phyloP scores from a whole-genome alignment of 2,888 invertebrate species.

The Drymonia ruficornis region DNA sequence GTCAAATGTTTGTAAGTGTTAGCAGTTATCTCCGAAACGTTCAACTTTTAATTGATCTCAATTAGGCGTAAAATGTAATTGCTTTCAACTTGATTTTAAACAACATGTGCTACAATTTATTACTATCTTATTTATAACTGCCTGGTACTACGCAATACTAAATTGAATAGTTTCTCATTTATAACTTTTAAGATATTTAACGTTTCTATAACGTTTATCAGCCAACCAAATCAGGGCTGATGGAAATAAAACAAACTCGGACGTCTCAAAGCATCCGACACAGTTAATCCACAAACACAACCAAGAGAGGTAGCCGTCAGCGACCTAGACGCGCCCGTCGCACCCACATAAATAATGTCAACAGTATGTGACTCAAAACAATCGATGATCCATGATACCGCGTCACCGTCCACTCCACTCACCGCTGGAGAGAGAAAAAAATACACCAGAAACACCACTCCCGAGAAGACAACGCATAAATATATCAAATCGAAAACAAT shows the following conservation, averaged over 20 bases:
- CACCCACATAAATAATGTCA: slow-evolving; percentile 70
- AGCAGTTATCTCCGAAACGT: slow-evolving; percentile 31
- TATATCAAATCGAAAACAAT: slow-evolving; percentile 84
- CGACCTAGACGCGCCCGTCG: slow-evolving; percentile 50
- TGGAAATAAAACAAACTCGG: slow-evolving; percentile 22
- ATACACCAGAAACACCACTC: slow-evolving; percentile 63
- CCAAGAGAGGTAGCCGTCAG: slow-evolving; percentile 56
- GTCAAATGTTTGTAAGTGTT: slow-evolving; percentile 26
- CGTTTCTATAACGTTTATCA: not conserved
- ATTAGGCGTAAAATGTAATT: slow-evolving; percentile 32
- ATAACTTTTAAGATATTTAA: too few species aligned
- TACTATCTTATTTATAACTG: not conserved
- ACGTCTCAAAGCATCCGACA: slow-evolving; percentile 22
- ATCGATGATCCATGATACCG: slow-evolving; percentile 65
- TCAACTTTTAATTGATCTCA: slow-evolving; percentile 32
- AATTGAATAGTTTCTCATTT: too few species aligned
- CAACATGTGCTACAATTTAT: slow-evolving; percentile 14
- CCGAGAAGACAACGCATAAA: slow-evolving; percentile 76
- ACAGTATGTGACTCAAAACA: slow-evolving; percentile 59
- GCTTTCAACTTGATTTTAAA: slow-evolving; percentile 13
- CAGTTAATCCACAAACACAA: slow-evolving; percentile 40
- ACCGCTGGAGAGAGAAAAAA: slow-evolving; percentile 43
- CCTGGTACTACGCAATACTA: too few species aligned
- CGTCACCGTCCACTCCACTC: slow-evolving; percentile 66
- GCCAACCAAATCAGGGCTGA: not conserved